phyloP scores from a whole-genome alignment of 2,113 vertebrate genomes.

The Scytalopus superciliaris region DNA sequence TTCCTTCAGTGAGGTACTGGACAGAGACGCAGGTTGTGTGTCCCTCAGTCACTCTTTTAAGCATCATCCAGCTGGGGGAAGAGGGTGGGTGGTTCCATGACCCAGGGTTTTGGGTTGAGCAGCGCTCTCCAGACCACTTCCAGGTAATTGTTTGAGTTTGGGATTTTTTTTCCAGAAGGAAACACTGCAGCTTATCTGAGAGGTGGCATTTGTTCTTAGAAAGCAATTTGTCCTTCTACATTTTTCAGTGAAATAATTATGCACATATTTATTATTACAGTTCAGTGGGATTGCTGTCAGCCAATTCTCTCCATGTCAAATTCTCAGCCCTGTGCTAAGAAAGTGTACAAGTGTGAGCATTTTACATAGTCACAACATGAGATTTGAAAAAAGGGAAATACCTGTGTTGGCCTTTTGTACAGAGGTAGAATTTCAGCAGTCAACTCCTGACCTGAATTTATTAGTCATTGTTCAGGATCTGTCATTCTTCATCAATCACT shows the following conservation, averaged over 20 bases:
- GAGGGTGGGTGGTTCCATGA: background rate
- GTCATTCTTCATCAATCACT: background rate
- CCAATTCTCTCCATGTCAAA: background rate
- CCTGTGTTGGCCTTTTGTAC: background rate
- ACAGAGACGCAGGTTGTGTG: background rate
- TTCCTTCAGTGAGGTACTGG: background rate
- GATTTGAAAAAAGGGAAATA: background rate
- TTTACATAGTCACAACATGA: background rate
- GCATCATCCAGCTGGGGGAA: background rate
- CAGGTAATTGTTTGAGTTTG: too few species aligned
- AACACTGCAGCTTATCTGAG: background rate
- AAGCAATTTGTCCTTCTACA: background rate
- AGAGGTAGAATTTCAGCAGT: background rate
- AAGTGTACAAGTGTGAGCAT: background rate
- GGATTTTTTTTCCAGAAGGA: background rate
- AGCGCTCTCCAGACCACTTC: background rate
- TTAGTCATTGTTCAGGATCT: background rate
- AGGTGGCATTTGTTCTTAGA: background rate
- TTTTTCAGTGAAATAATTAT: background rate
- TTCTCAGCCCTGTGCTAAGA: background rate
- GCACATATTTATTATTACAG: background rate
- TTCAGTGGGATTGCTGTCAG: background rate
- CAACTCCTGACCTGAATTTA: background rate
- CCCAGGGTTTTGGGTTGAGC: background rate
- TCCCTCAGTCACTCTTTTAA: fast-evolving